Conservation (phyloP, 2,113 vertebrate genomes). For the Galbula dea region DNA sequence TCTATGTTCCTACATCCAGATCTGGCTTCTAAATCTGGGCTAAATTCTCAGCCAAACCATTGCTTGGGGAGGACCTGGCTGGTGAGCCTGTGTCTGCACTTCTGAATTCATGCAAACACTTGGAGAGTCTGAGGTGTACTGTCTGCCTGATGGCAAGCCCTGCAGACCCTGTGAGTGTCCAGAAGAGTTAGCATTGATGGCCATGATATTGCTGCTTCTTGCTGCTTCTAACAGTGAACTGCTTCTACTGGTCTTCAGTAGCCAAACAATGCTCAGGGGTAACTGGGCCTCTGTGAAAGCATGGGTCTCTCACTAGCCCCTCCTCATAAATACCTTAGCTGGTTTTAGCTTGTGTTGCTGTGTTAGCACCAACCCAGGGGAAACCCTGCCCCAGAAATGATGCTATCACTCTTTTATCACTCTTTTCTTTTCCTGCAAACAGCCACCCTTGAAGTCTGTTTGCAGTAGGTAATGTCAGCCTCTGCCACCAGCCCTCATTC, state of each 20-base stretch:
- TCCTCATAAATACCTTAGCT: neutral
- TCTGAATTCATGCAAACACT: neutral
- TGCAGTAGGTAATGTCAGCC: neutral
- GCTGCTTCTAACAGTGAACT: neutral
- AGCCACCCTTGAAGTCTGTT: neutral
- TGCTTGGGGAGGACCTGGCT: neutral
- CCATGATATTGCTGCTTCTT: neutral
- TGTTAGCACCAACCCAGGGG: neutral
- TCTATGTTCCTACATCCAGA: neutral
- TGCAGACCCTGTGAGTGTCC: neutral
- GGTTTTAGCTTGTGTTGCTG: neutral
- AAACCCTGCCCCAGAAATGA: neutral
- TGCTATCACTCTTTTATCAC: neutral
- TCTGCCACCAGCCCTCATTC: neutral
- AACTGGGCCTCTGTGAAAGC: neutral
- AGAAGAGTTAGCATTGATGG: neutral
- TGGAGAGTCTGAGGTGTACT: neutral
- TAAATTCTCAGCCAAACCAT: neutral
- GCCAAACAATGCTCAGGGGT: neutral
- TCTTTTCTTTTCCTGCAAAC: neutral
- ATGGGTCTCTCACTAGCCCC: neutral
- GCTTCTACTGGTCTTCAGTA: neutral
- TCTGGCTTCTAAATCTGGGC: conserved; percentile 6
- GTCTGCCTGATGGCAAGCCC: neutral
- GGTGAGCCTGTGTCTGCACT: neutral